phyloP scores from a whole-genome alignment of 2,888 invertebrate species.

The Dasysyrphus tricinctus region DNA sequence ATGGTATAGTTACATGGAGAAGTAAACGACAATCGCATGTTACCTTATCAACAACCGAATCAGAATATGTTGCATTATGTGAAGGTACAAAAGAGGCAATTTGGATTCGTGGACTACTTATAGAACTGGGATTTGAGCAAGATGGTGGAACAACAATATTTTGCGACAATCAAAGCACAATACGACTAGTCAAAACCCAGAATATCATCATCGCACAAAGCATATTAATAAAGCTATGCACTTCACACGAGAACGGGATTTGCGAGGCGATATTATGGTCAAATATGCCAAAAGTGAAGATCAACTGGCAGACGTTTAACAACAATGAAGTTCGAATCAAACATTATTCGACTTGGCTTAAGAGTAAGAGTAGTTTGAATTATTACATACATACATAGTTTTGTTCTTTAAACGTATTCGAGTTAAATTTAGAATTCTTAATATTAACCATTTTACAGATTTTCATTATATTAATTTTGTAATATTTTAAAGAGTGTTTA shows the following conservation, averaged over 20 bases:
- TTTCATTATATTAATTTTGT: too few relatives aligned
- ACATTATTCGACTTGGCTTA: constrained; percentile 9
- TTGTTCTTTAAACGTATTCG: too few relatives aligned
- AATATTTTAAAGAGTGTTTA: too few relatives aligned
- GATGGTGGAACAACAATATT: constrained; percentile 36
- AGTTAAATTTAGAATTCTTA: too few relatives aligned
- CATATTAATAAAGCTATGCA: constrained; percentile 5
- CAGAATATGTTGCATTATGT: constrained; percentile 31
- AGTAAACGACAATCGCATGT: too few relatives aligned
- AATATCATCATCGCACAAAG: constrained; percentile 28
- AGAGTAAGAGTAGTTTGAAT: not conserved
- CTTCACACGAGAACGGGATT: too few relatives aligned
- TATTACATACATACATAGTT: too few relatives aligned
- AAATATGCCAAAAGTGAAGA: constrained; percentile 18
- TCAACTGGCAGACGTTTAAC: constrained; percentile 10
- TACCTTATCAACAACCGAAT: too few relatives aligned
- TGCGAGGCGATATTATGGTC: not conserved
- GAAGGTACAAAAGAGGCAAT: constrained; percentile 76
- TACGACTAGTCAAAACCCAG: constrained; percentile 1
- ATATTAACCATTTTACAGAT: too few relatives aligned
- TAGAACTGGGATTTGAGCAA: constrained; percentile 28
- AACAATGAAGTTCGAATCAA: constrained; percentile 11
- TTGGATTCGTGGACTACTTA: constrained; percentile 32
- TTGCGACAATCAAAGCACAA: constrained; percentile 65
- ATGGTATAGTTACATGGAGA: too few relatives aligned